Base-by-base conservation (phyloP, 1,140 invertebrate genomes). In the Wiebesia pumilae region DNA sequence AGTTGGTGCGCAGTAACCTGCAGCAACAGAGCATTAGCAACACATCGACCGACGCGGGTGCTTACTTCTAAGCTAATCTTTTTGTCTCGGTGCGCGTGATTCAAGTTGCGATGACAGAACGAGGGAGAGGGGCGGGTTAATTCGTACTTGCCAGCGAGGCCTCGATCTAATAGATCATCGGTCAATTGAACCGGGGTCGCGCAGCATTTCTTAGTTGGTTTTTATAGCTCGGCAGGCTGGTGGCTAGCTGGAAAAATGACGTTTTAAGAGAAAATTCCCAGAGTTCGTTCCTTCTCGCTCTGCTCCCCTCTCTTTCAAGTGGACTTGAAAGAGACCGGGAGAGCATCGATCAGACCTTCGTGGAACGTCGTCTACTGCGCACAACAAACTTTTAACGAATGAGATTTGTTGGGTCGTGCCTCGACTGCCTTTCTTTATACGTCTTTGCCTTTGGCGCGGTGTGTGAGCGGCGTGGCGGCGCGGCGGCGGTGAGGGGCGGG, bases 361-460 rank as follows among this genome's bases (percentile, higher is more conserved):
- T 62, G 78, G 54, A 80, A 81, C 38, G 35, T 30, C 62, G 62
- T 81, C 80, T 40, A 62, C 16, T 67, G 80, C 58, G 62, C 80
- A 67, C 77, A 79, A 51, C 51, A 58, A 58, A 79, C 47, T 54
- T 79, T 79, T 79, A 79, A 54, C 77, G 77, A 79, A 79, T 58
- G 77, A 79, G n/a, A 79, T 79, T 79, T 54, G 77, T 79, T 79
- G 77, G 43, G n/a, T 54, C 67, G 77, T 67, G 77, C 62, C 30
- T 67, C 62, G 62, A n/a, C 40, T 80, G 73, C 83, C 58, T 85
- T 85, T 85, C 65, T 79, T 79, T 79, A 80, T 78, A 85, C 40
- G 24, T 33, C 62, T 2, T 51, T 71, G 83, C 62, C 77, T 75
- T 75, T 75, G n/a, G n/a, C 71, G 38, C n/a, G n/a, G 27, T 27